phyloP scores from a whole-genome alignment of 2,888 invertebrate species.

The Ophion ventricosus region DNA sequence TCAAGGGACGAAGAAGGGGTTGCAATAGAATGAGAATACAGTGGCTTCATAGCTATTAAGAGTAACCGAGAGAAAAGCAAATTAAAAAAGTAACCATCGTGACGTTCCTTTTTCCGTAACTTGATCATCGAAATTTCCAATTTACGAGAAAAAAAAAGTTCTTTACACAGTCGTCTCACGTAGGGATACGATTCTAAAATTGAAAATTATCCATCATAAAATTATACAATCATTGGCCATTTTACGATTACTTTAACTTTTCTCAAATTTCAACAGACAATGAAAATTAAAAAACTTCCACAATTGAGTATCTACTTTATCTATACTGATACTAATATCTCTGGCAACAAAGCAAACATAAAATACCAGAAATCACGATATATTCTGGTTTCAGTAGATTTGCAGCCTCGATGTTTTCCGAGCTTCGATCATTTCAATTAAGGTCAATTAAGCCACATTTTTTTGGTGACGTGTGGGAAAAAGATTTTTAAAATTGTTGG shows the following conservation, averaged over 20 bases:
- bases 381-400: no score
- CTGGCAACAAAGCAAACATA: no score
- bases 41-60: not conserved
- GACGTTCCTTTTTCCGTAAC: not conserved
- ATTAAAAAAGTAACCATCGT: not conserved
- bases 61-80: not conserved
- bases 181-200: no score
- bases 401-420: no score
- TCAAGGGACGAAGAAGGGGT: slow-evolving; percentile 16
- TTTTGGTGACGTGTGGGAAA: no score
- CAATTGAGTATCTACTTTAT: not conserved
- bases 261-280: not conserved
- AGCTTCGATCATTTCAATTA: no score
- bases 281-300: not conserved
- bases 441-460: no score
- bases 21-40: slow-evolving; percentile 31
- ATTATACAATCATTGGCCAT: not conserved
- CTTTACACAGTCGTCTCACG: not conserved
- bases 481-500: no score
- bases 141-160: not conserved
- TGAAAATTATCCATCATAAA: no score
- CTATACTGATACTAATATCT: no score
- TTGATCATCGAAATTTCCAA: not conserved
- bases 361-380: no score
- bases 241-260: not conserved